These are phyloP conservation scores for Brachylomia viminalis DNA, from an alignment of 2,888 invertebrate genomes.

Conservation along the genomic window DNA sequence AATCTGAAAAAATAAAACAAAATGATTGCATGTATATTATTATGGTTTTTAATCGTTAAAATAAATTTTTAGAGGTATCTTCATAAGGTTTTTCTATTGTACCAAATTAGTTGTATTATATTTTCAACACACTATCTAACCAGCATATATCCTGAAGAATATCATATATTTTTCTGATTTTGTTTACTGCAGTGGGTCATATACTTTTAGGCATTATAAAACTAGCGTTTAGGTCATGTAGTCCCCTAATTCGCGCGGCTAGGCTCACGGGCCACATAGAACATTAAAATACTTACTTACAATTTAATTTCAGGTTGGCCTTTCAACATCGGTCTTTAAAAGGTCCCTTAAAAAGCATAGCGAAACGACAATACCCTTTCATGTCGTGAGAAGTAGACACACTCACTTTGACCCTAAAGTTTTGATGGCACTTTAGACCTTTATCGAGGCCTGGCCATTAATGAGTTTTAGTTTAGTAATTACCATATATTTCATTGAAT, in stretches of 20 bases:
- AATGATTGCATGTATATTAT: too few relatives aligned
- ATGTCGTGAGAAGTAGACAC: slow-evolving; percentile 19
- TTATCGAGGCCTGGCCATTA: slow-evolving; percentile 16
- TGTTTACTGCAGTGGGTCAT: too few relatives aligned
- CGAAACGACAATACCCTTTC: slow-evolving; percentile 19
- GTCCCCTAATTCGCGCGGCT: neutral
- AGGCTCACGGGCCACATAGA: neutral
- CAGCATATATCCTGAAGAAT: too few relatives aligned
- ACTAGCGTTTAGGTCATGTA: too few relatives aligned
- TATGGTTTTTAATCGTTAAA: too few relatives aligned
- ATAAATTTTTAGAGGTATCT: too few relatives aligned
- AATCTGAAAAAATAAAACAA: too few relatives aligned
- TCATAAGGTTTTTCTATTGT: too few relatives aligned
- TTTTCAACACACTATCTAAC: too few relatives aligned
- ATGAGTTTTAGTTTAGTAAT: slow-evolving; percentile 24
- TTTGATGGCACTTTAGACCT: slow-evolving; percentile 32
- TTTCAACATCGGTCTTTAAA: slow-evolving; percentile 3
- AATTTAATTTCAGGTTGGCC: neutral
- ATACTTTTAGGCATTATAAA: too few relatives aligned
- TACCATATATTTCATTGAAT: slow-evolving; percentile 2
- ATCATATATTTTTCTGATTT: too few relatives aligned
- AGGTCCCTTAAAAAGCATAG: slow-evolving; percentile 1
- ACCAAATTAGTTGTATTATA: too few relatives aligned
- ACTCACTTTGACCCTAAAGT: slow-evolving; percentile 45
- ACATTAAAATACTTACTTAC: neutral